Base-by-base conservation (phyloP, 2,113 vertebrate genomes). In the Apteryx mantelli region DNA sequence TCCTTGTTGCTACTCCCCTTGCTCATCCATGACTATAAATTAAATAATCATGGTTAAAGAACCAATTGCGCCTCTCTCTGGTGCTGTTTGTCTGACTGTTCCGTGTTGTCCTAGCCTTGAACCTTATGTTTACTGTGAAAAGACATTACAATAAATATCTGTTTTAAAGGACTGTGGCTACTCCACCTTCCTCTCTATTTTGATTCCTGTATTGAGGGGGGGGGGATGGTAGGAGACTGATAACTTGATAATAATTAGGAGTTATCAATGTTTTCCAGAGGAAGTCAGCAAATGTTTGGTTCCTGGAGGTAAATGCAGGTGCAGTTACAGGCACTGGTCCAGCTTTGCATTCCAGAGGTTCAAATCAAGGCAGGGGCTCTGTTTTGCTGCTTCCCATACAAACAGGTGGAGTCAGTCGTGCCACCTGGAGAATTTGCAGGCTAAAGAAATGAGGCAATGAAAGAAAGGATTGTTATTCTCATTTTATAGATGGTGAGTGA, bases 111-210 rank as follows among this genome's bases (percentile, higher is more conserved):
- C 40, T 52, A 83, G 91, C 56, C 46, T 75, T 22, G 79, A 56
- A 30, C 46, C 36, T 19, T 63, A 7, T 82, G 85, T 56, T 78
- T 70, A 89, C 74, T 53, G 88, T 96, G 91, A 88, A 19, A 85
- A 70, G 85, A 84, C 80, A 21, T 21, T 30, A 60, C 86, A 95
- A 94, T 86, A 91, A 97, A 94, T 50, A 55, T 3, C 65, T 11
- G 0, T 0, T 77, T 42, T 3, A 64, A 86, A 52, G 52, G 15
- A 6, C 71, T 16, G 1, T 9, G 76, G 11, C 34, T 69, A 58
- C 58, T 73, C 68, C 64, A 52, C 38, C 89, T 91, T 61, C 5
- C 68, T 69, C 25, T 65, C 36, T 76, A 22, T 48, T 20, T 4
- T 30, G 42, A 34, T 36, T 78, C 48, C 48, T 56, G 13, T 4